Conservation (phyloP, 2,888 invertebrate species). For the Drosophila neotestacea region DNA sequence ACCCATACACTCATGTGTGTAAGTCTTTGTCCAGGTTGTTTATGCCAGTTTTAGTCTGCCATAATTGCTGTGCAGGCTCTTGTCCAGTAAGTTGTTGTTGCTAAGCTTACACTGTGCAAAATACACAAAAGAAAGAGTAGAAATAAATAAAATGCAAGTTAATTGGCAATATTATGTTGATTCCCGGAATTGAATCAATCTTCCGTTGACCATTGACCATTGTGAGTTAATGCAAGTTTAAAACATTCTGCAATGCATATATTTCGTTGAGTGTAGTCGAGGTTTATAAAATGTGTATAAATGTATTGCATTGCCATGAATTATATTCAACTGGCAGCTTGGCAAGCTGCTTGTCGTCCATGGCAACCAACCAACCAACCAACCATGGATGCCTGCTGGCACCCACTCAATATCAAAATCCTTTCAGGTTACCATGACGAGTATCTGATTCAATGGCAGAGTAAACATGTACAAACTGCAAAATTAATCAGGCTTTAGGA, state of each 20-base stretch:
- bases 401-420: conserved; percentile 46
- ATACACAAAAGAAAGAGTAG: not conserved
- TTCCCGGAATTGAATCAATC: conserved; percentile 23
- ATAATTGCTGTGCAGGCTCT: conserved; percentile 57
- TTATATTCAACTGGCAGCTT: conserved; percentile 25
- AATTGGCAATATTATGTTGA: conserved; percentile 34
- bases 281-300: conserved; percentile 23
- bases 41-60: conserved; percentile 59
- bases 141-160: conserved; percentile 4
- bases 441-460: conserved; percentile 22
- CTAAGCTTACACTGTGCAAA: conserved; percentile 49
- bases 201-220: not conserved
- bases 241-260: not conserved
- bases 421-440: conserved; percentile 47
- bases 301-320: conserved; percentile 15
- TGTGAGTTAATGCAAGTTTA: not conserved
- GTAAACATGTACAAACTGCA: conserved; percentile 38
- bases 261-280: conserved; percentile 39
- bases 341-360: conserved; percentile 31
- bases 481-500: conserved; percentile 51
- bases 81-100: conserved; percentile 36
- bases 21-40: conserved; percentile 43
- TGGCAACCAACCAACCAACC: conserved; percentile 21
- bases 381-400: conserved; percentile 23
- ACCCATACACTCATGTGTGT: conserved; percentile 8